phyloP scores from a whole-genome alignment of 2,113 vertebrate species.

The Vombatus ursinus region DNA sequence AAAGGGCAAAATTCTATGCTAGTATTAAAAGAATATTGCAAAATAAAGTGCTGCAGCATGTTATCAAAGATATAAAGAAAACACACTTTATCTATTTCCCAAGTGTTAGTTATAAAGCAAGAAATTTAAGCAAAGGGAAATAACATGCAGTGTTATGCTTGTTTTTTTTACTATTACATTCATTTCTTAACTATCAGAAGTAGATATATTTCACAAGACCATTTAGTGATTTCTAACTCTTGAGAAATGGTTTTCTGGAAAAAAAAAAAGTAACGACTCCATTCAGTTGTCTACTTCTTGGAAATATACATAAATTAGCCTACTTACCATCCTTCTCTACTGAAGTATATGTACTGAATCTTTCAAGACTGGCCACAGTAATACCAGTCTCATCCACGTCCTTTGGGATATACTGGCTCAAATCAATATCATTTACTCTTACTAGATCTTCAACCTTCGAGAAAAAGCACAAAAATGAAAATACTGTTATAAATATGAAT shows the following conservation, averaged over 20 bases:
- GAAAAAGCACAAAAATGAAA: slow-evolving; percentile 36
- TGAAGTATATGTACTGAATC: slow-evolving; percentile 86
- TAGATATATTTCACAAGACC: not conserved
- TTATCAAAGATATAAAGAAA: not conserved
- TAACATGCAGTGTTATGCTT: not conserved
- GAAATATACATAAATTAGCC: not conserved
- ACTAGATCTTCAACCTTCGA: slow-evolving; percentile 85
- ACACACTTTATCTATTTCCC: not conserved
- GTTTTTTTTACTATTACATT: not conserved
- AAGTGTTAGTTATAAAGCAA: not conserved
- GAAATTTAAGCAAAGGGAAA: not conserved
- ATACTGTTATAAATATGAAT: slow-evolving; percentile 7
- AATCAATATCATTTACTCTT: slow-evolving; percentile 92
- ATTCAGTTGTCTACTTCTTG: not conserved
- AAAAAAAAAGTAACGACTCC: not conserved
- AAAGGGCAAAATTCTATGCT: not conserved
- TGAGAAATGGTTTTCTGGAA: not conserved
- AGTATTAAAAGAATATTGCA: not conserved
- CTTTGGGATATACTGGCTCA: slow-evolving; percentile 93
- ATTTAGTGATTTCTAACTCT: not conserved
- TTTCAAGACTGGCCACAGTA: slow-evolving; percentile 92
- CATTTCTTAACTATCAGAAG: not conserved
- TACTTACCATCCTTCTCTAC: slow-evolving; percentile 85
- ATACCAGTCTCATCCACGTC: slow-evolving; percentile 96
- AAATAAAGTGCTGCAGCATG: not conserved